A percentile compares a stretch with the other conserved stretches of the same genome.
phyloP scores from a whole-genome alignment of 2,888 invertebrate species.

The Apantesis nais region DNA sequence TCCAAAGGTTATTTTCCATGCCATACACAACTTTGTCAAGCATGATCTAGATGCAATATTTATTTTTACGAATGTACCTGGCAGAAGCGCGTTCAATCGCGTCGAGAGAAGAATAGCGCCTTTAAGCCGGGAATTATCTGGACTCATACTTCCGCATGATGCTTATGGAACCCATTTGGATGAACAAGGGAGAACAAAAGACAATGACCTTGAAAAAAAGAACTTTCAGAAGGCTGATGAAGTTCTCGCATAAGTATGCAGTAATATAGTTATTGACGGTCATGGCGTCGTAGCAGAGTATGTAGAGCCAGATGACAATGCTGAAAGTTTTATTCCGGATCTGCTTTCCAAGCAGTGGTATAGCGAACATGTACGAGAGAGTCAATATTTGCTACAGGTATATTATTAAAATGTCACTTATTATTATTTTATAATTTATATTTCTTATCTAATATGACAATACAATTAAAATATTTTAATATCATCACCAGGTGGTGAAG shows the following conservation, averaged over 20 bases:
- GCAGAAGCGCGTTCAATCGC: conserved; percentile 46
- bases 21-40: conserved; percentile 30
- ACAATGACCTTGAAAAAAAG: conserved; percentile 17
- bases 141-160: conserved; percentile 29
- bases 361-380: too few relatives aligned
- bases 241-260: conserved; percentile 29
- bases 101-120: conserved; percentile 39
- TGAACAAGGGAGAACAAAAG: conserved; percentile 11
- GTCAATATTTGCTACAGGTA: too few relatives aligned
- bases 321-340: too few relatives aligned
- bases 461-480: too few relatives aligned
- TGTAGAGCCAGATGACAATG: too few relatives aligned
- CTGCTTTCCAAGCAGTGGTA: too few relatives aligned
- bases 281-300: too few relatives aligned
- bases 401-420: too few relatives aligned
- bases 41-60: conserved; percentile 44
- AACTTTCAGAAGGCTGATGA: conserved; percentile 30
- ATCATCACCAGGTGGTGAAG: too few relatives aligned
- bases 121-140: conserved; percentile 34
- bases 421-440: too few relatives aligned
- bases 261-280: conserved; percentile 16
- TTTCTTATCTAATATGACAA: too few relatives aligned
- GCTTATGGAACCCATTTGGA: conserved; percentile 12
- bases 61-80: conserved; percentile 58
- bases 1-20: too few relatives aligned